Evolutionary conservation across 2,113 vertebrate genomes (phyloP).

Genomic region (Sander lucioperca): DNA sequence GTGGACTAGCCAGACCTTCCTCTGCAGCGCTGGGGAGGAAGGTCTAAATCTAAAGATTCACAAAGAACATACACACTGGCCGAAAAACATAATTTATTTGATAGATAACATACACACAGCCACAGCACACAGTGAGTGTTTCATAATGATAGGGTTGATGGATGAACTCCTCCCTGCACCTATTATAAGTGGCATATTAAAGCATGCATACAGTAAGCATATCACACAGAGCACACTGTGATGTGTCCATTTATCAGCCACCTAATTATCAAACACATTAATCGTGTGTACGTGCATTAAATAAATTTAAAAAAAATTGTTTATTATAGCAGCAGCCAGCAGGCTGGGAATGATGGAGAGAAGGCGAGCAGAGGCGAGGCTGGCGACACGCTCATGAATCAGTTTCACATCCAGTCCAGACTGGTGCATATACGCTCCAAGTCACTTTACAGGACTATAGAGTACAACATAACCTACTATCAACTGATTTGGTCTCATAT

Average conservation of each 20-base stretch:
- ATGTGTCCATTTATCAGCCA: slow-evolving; percentile 65
- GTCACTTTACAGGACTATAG: not conserved
- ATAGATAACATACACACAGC: slow-evolving; percentile 42
- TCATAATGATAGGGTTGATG: slow-evolving; percentile 62
- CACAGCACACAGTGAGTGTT: slow-evolving; percentile 44
- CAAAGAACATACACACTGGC: not conserved
- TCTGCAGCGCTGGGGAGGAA: no score
- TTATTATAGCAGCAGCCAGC: slow-evolving; percentile 39
- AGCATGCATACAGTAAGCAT: slow-evolving; percentile 52
- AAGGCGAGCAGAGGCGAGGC: slow-evolving; percentile 34
- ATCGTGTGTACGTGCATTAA: slow-evolving; percentile 42
- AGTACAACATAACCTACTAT: not conserved
- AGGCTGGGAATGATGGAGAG: slow-evolving; percentile 50
- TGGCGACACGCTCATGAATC: slow-evolving; percentile 66
- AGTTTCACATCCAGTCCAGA: slow-evolving; percentile 40
- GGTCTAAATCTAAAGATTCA: slow-evolving; percentile 10
- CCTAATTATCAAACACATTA: slow-evolving; percentile 66
- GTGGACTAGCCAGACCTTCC: no score
- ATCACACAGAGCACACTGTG: slow-evolving; percentile 41
- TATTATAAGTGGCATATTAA: slow-evolving; percentile 68
- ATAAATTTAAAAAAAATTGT: slow-evolving; percentile 32
- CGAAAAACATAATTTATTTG: slow-evolving; percentile 26
- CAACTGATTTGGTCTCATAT: not conserved
- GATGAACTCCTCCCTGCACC: slow-evolving; percentile 59
- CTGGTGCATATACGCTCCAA: not conserved